Evolutionary conservation across 2,797 vertebrate species (phyloP).

Genomic region (Cynodonichthys magdalenae): DNA sequence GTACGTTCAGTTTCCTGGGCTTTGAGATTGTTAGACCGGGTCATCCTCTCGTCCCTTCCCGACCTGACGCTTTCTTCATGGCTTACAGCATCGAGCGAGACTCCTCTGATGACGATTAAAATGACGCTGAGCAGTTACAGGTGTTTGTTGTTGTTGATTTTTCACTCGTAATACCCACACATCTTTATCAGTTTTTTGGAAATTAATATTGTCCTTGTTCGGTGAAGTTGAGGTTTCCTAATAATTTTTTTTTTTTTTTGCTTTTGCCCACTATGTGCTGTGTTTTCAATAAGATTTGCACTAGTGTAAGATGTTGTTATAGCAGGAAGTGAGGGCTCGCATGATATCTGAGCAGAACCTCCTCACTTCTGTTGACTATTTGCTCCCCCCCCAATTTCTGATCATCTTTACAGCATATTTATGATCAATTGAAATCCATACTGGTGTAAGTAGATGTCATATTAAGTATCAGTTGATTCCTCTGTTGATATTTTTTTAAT

Average conservation of each 20-base stretch:
- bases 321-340: conserved; percentile 62
- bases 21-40: conserved; percentile 99
- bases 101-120: conserved; percentile 91
- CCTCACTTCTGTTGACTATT: conserved; percentile 60
- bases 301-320: conserved; percentile 72
- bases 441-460: conserved; percentile 71
- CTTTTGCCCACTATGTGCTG: conserved; percentile 63
- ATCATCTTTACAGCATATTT: conserved; percentile 76
- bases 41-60: conserved; percentile 96
- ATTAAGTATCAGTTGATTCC: conserved; percentile 70
- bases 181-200: conserved; percentile 48
- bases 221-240: conserved; percentile 59
- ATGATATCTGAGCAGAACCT: conserved; percentile 53
- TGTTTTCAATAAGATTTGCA: conserved; percentile 72
- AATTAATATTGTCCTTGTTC: conserved; percentile 57
- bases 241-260: conserved; percentile 30
- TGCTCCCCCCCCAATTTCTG: conserved; percentile 32
- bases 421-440: conserved; percentile 66
- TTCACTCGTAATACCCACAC: conserved; percentile 35
- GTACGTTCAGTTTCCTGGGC: conserved; percentile 98
- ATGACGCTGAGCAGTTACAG: conserved; percentile 56
- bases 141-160: conserved; percentile 21
- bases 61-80: conserved; percentile 99
- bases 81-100: conserved; percentile 97
- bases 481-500: conserved; percentile 60